Conservation (phyloP, 2,888 invertebrate genomes). For the Drosophila antonietae region DNA sequence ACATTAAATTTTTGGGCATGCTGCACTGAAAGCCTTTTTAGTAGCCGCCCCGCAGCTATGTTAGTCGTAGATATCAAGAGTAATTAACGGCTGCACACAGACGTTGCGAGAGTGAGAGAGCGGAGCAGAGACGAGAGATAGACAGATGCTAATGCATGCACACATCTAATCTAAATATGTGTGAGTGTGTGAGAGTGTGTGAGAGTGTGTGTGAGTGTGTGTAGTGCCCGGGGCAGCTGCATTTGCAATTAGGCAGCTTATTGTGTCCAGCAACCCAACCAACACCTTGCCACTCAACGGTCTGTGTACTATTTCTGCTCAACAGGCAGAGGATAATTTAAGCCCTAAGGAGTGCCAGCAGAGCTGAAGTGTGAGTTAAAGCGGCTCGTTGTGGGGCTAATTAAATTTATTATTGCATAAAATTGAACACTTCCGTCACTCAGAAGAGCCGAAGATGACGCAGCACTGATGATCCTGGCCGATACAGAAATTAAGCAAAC, state of each 20-base stretch:
- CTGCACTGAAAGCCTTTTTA: conserved; percentile 46
- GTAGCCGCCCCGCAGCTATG: conserved; percentile 25
- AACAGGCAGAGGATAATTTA: conserved; percentile 20
- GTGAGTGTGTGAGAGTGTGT: no score
- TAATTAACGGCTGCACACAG: conserved; percentile 44
- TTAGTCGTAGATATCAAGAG: conserved; percentile 36
- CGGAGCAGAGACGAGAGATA: background rate
- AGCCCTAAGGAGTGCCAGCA: conserved; percentile 6
- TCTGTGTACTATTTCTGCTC: conserved; percentile 4
- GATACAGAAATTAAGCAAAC: conserved; percentile 54
- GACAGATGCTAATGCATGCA: conserved; percentile 48
- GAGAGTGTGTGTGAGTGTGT: background rate
- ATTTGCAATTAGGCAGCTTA: conserved; percentile 74
- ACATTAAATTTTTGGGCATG: conserved; percentile 48
- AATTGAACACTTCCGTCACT: conserved; percentile 71
- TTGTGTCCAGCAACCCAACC: conserved; percentile 46
- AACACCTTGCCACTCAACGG: conserved; percentile 40
- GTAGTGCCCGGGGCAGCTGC: conserved; percentile 49
- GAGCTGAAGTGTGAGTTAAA: conserved; percentile 3
- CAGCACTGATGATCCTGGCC: conserved; percentile 35
- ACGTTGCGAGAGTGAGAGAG: background rate
- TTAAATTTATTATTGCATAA: conserved; percentile 63
- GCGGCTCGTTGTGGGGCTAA: conserved; percentile 39
- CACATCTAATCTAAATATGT: background rate
- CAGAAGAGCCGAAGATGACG: conserved; percentile 63